phyloP scores from a whole-genome alignment of 2,113 vertebrate species.

The Oenanthe oenanthe region DNA sequence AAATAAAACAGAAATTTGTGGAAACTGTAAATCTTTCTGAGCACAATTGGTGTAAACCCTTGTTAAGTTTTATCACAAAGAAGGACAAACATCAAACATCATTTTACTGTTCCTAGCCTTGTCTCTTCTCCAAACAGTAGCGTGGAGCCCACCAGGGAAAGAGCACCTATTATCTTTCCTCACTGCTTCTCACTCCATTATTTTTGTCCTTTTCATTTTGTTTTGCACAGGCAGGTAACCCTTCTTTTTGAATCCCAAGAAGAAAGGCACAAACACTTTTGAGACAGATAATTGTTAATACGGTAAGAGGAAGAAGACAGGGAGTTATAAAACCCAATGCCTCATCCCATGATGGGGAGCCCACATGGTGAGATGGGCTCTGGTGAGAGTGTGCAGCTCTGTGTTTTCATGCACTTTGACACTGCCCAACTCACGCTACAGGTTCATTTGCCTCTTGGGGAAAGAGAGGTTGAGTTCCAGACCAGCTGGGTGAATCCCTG shows the following conservation, averaged over 20 bases:
- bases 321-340: background rate
- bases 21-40: background rate
- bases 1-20: background rate
- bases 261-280: background rate
- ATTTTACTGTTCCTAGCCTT: background rate
- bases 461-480: background rate
- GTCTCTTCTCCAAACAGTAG: background rate
- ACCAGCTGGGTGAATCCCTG: background rate
- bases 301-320: background rate
- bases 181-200: background rate
- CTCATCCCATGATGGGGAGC: fast-evolving
- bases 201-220: background rate
- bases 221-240: background rate
- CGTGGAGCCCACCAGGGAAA: background rate
- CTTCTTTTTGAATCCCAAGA: background rate
- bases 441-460: background rate
- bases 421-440: background rate
- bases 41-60: background rate
- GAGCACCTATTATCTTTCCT: background rate
- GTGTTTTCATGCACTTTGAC: fast-evolving
- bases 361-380: background rate
- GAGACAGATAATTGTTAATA: background rate
- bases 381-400: background rate
- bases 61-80: background rate
- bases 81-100: background rate